Conservation (phyloP, 2,113 vertebrate species). For the Poeciliopsis prolifica region DNA sequence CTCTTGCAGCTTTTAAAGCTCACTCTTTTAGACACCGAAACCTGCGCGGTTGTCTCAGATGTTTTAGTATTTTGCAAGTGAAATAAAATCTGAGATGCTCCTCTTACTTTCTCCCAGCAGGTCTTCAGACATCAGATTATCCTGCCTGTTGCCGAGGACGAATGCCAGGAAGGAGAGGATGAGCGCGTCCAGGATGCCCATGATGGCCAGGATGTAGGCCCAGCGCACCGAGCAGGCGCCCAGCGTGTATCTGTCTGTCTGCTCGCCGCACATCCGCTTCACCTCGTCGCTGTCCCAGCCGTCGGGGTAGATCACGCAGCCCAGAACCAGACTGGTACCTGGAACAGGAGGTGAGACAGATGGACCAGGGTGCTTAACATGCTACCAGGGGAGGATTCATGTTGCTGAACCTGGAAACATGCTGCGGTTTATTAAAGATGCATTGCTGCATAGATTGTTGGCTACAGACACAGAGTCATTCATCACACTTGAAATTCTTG, state of each 20-base stretch:
- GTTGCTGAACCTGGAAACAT: not conserved
- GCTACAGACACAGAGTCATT: too few species aligned
- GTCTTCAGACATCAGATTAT: constrained; percentile 96
- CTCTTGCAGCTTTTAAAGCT: not conserved
- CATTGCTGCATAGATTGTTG: not conserved
- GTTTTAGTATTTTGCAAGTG: too few species aligned
- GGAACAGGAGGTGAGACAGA: constrained; percentile 46
- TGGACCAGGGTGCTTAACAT: constrained; percentile 1
- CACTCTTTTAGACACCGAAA: not conserved
- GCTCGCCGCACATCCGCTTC: constrained; percentile 97
- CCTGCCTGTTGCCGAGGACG: constrained; percentile 93
- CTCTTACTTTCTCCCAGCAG: constrained; percentile 96
- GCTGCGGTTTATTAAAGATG: not conserved
- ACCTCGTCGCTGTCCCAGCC: constrained; percentile 99
- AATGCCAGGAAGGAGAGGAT: constrained; percentile 84
- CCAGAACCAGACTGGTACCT: constrained; percentile 96
- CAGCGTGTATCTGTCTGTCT: constrained; percentile 98
- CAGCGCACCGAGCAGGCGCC: constrained; percentile 89
- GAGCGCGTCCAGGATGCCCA: constrained; percentile 95
- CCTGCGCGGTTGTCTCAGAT: too few species aligned
- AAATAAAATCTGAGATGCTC: not conserved
- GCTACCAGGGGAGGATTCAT: not conserved
- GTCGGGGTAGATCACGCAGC: constrained; percentile 99
- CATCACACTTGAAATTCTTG: too few species aligned
- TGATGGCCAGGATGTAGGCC: constrained; percentile 97